Conservation (phyloP, 2,888 invertebrate species). For the Tanaodytes sp. region DNA sequence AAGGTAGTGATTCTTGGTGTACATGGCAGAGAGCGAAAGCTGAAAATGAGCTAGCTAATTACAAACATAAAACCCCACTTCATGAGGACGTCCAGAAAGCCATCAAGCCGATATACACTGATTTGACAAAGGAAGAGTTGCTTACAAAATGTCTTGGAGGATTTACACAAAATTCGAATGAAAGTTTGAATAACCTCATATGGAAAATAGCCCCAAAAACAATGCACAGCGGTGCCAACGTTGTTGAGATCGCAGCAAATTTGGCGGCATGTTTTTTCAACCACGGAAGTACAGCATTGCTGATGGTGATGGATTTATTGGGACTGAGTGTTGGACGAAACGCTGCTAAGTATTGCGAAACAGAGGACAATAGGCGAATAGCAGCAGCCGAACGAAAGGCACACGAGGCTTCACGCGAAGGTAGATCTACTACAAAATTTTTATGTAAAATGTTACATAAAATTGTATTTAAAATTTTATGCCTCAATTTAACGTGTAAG, state of each 20-base stretch:
- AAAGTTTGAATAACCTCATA: slow-evolving; percentile 52
- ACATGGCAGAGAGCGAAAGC: no score
- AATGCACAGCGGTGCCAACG: slow-evolving; percentile 24
- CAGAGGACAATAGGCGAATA: slow-evolving; percentile 9
- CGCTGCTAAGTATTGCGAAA: slow-evolving; percentile 5
- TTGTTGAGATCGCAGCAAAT: slow-evolving; percentile 27
- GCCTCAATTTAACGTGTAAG: slow-evolving; percentile 6
- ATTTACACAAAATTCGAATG: slow-evolving; percentile 40
- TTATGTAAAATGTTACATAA: no score
- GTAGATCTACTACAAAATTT: no score
- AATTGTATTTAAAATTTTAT: no score
- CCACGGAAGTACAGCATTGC: slow-evolving; percentile 10
- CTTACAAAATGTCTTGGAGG: slow-evolving; percentile 15
- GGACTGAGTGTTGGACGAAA: slow-evolving; percentile 17
- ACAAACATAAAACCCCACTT: no score
- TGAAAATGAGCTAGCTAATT: no score
- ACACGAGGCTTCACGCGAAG: slow-evolving; percentile 21
- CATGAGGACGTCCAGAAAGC: no score
- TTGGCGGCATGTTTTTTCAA: slow-evolving; percentile 12
- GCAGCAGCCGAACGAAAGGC: slow-evolving; percentile 20
- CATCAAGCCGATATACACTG: no score
- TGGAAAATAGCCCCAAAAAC: slow-evolving; percentile 27
- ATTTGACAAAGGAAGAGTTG: no score
- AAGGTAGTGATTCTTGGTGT: no score
- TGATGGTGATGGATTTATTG: slow-evolving; percentile 22